Evolutionary conservation across 2,888 invertebrate genomes (phyloP), one percentile per base, ranked within the genome.

Genomic region (Nematopogon swammerdamellus): DNA sequence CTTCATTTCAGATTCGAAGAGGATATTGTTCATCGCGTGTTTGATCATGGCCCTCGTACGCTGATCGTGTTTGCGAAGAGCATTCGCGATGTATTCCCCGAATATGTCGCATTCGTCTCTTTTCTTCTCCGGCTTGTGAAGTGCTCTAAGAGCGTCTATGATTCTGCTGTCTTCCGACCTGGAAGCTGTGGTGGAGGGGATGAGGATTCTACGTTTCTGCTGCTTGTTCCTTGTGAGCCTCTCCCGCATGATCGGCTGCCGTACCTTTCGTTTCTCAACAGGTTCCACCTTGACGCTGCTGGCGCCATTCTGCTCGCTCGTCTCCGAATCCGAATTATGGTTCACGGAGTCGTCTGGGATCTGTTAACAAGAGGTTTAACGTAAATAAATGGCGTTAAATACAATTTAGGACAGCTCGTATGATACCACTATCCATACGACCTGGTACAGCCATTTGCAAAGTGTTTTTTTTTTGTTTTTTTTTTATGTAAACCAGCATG

Each of bases 1-100:
- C 56, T 73, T 74, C 76, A 77, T 77, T 54, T 77, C 77, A 48
- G 75, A 75, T 50, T 77, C 77, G 54, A 75, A 77, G 14, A 76
- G 51, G 44, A 77, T 75, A 50, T 76, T 77, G 48, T 77, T 76
- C 2, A 79, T 77, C 0, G 76, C 76, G 52, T 76, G 76, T 49
- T 79, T 76, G 44, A 77, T 76, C 72, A 77, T 73, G 2, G 71
- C 67, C 36, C 69, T 68, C 0, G 76, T 73, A 18, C 73, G 62
- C 17, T 73, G 71, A 52, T 75, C 74, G 47, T 76, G 76, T 55
- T 79, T 79, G 36, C 76, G 64, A 30, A 79, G 56, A 0, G 76
- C 73, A 19, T 68, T 61, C 0, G 79, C 74, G 42, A 79, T 76
- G 53, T 77, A 79, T 48, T 76, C 76, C 0, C 79, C 79, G 47